These are phyloP conservation scores for Beroe forskalii DNA, from an alignment of 37 sponge, comb jelly and placozoan species.

Conservation along the genomic window DNA sequence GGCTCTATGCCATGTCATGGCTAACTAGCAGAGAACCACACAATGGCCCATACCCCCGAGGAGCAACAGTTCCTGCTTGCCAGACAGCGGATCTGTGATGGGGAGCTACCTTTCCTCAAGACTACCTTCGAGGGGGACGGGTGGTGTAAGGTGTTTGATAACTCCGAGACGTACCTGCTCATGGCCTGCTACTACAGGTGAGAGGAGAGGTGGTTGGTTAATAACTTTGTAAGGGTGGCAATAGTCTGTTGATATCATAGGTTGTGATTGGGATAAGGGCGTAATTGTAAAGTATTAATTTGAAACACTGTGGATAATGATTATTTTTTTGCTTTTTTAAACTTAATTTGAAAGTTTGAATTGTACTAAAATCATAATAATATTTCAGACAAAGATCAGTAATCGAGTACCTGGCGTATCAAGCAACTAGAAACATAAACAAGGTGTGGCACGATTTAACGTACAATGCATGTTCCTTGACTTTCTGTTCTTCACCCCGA, in stretches of 20 bases:
- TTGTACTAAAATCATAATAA: no score
- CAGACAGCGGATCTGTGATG: slow-evolving; percentile 30
- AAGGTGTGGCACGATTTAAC: not conserved
- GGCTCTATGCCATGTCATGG: no score
- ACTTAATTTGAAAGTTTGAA: no score
- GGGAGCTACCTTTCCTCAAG: slow-evolving; percentile 53
- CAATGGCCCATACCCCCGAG: slow-evolving; percentile 11
- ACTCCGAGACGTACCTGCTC: slow-evolving; percentile 21
- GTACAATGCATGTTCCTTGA: no score
- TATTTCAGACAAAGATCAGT: slow-evolving; percentile 43
- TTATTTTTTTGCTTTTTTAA: no score
- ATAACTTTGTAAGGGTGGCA: no score
- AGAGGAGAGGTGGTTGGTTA: not conserved
- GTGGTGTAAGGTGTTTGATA: not conserved
- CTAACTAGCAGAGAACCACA: no score
- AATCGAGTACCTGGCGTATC: not conserved
- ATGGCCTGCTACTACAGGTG: slow-evolving; percentile 64
- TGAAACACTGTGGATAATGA: no score
- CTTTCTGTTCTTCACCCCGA: no score
- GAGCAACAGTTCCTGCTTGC: slow-evolving; percentile 30
- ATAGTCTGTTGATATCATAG: no score
- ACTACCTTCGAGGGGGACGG: slow-evolving; percentile 35
- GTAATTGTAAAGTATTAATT: no score
- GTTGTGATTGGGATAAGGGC: no score
- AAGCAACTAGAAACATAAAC: not conserved